Conservation (phyloP, 2,888 invertebrate species). For the Caenorhabditis panamensis region DNA sequence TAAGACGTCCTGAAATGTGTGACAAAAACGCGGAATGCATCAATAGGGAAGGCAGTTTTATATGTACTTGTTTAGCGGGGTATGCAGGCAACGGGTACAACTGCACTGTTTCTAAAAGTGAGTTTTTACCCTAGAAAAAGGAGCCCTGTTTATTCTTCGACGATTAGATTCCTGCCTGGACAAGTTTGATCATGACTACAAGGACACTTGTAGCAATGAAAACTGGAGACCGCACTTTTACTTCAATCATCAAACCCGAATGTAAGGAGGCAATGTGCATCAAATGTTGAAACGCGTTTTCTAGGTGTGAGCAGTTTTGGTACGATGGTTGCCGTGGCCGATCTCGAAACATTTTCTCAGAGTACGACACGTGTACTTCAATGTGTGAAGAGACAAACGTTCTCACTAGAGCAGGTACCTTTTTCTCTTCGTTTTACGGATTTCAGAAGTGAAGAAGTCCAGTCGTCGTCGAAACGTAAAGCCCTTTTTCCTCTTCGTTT, state of each 20-base stretch:
- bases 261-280: slow-evolving; percentile 50
- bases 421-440: background rate
- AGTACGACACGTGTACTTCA: slow-evolving; percentile 73
- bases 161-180: slow-evolving; percentile 76
- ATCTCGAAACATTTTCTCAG: slow-evolving; percentile 76
- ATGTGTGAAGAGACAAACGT: slow-evolving; percentile 79
- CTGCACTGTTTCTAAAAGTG: slow-evolving; percentile 75
- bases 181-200: slow-evolving; percentile 75
- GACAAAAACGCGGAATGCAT: slow-evolving; percentile 77
- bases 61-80: slow-evolving; percentile 75
- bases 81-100: slow-evolving; percentile 79
- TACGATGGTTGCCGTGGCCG: slow-evolving; percentile 76
- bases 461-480: slow-evolving; percentile 33
- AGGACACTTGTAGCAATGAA: slow-evolving; percentile 72
- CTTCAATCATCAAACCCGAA: slow-evolving; percentile 73
- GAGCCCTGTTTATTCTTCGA: background rate
- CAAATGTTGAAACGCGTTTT: no score
- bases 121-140: no score
- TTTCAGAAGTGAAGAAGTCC: slow-evolving; percentile 1
- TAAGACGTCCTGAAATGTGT: slow-evolving; percentile 70
- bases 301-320: slow-evolving; percentile 74
- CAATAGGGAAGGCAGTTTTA: slow-evolving; percentile 75
- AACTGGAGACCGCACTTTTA: slow-evolving; percentile 77
- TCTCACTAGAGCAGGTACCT: slow-evolving; percentile 74
- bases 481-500: slow-evolving; percentile 28